Conservation (phyloP, 1,140 invertebrate genomes). For the Ptiloglossa arizonensis region DNA sequence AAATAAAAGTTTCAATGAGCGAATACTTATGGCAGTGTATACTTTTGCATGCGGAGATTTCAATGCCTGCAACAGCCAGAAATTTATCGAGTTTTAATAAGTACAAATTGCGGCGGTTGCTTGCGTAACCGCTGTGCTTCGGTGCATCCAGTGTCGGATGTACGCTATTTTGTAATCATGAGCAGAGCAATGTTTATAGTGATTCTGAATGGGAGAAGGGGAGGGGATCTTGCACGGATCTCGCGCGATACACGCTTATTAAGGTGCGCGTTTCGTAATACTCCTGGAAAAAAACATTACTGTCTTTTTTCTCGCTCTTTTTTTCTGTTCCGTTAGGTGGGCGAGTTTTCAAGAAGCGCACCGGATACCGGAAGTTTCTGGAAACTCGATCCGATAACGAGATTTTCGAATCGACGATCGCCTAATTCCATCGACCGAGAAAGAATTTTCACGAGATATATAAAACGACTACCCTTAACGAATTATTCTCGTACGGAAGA, state of each 20-base stretch:
- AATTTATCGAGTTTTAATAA: conserved; percentile 70
- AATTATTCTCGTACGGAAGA: background rate
- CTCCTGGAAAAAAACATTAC: conserved; percentile 62
- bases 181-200: conserved; percentile 78
- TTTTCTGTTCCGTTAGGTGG: conserved; percentile 26
- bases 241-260: conserved; percentile 76
- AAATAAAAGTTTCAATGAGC: background rate
- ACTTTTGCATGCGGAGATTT: conserved; percentile 17
- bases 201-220: conserved; percentile 61
- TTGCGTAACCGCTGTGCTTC: conserved; percentile 75
- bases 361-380: conserved; percentile 7
- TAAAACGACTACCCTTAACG: background rate
- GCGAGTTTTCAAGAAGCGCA: conserved; percentile 22
- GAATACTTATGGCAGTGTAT: background rate
- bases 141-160: conserved; percentile 77
- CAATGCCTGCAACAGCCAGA: conserved; percentile 45
- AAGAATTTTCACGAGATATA: background rate
- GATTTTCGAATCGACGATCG: background rate
- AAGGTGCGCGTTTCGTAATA: conserved; percentile 75
- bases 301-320: conserved; percentile 37
- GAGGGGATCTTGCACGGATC: conserved; percentile 72
- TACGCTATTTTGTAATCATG: conserved; percentile 80
- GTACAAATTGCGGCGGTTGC: conserved; percentile 69
- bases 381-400: background rate
- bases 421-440: background rate